Percentiles rank a stretch among this genome's conserved stretches.
Conservation (phyloP, 2,797 vertebrate genomes). For the Petrocephalus schoutedeni region DNA sequence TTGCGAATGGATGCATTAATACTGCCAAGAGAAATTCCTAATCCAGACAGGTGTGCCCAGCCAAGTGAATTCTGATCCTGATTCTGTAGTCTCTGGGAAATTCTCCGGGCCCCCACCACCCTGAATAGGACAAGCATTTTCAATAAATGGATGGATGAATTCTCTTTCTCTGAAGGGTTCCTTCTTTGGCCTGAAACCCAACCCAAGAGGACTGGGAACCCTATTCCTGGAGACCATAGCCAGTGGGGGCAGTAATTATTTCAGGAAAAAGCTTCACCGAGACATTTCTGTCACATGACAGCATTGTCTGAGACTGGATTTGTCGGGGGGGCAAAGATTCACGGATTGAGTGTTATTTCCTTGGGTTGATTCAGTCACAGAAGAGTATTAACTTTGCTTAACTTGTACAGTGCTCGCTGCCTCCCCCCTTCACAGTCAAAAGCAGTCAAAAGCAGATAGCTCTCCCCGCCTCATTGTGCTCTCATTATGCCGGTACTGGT, state of each 20-base stretch:
- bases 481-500: background rate
- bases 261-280: background rate
- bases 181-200: background rate
- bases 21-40: background rate
- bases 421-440: background rate
- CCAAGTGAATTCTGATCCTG: background rate
- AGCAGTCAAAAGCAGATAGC: background rate
- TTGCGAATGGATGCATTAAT: background rate
- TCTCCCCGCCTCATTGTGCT: background rate
- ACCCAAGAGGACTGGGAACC: background rate
- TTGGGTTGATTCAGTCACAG: background rate
- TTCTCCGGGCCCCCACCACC: no score
- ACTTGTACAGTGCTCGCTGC: background rate
- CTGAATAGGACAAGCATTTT: no score
- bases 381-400: background rate
- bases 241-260: background rate
- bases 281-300: background rate
- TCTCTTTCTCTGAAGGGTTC: background rate
- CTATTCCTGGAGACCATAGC: background rate
- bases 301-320: background rate
- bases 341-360: background rate
- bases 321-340: background rate
- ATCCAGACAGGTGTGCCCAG: background rate
- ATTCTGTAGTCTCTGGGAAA: background rate
- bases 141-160: no score